Percentiles rank a stretch among this genome's conserved stretches.
Evolutionary conservation across 2,113 vertebrate genomes (phyloP).

Genomic region (Neopipo cinnamomea): DNA sequence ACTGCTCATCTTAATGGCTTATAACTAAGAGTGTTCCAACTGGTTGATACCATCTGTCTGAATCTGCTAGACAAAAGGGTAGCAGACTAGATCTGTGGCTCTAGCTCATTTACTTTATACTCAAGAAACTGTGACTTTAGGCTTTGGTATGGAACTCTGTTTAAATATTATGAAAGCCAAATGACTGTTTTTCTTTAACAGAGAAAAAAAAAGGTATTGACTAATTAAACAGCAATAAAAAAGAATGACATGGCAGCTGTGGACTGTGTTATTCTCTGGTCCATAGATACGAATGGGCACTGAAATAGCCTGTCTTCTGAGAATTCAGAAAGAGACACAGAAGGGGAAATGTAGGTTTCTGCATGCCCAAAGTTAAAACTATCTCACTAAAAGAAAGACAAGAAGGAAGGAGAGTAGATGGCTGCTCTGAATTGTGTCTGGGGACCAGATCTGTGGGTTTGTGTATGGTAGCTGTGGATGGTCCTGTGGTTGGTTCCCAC

Average conservation of each 20-base stretch:
- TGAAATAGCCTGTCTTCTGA: not conserved
- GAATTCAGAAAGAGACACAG: not conserved
- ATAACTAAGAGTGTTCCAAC: not conserved
- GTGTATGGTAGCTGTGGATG: not conserved
- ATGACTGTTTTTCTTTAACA: slow-evolving; percentile 1
- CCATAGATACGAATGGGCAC: not conserved
- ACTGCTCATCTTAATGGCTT: not conserved
- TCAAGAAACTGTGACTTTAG: not conserved
- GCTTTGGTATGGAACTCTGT: not conserved
- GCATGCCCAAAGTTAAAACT: not conserved
- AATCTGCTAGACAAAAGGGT: slow-evolving; percentile 25
- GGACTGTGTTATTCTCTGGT: not conserved
- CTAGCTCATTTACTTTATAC: slow-evolving; percentile 14
- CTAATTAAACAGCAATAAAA: slow-evolving; percentile 39
- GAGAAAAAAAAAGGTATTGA: not conserved
- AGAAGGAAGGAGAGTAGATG: not conserved
- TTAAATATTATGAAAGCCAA: slow-evolving; percentile 26
- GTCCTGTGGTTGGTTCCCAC: not conserved
- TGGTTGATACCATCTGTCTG: slow-evolving; percentile 20
- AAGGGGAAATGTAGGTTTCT: not conserved
- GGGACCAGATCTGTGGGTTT: not conserved
- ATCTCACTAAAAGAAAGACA: not conserved
- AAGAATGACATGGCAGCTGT: not conserved
- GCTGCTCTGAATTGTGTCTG: not conserved
- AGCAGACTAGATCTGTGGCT: not conserved